Evolutionary conservation across 64 coral and sea anemone species (phyloP), one percentile per base, ranked within the genome.

Genomic region (Pocillopora verrucosa): DNA sequence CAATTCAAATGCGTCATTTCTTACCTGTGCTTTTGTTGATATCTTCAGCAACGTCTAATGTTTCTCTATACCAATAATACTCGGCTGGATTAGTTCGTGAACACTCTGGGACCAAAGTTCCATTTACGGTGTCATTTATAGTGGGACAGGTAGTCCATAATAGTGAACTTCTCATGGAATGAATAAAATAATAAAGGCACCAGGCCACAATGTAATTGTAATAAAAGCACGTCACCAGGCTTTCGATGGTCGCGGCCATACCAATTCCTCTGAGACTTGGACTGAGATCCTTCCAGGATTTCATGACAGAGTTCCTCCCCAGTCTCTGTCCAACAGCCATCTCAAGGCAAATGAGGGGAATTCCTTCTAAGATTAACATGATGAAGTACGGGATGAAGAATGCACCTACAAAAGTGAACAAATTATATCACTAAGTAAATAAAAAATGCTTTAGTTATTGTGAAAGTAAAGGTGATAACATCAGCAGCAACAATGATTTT

Each of bases 21-120:
- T 89, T 36, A 59, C 58, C 76, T 22, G 56, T 80, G 56, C 76
- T 72, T 24, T 80, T 89, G 61, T 80, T 93, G 4, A 99, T 91
- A 87, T 93, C 75, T 35, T 93, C 93, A 56, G 93, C 75, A 56
- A 89, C 73, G 36, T 91, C 69, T 17, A 99, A 83, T 75, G 94
- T 95, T 35, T 83, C 80, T 73, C 94, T 77, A 61, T 95, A 99
- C 97, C 97, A 99, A 74, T 91, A 99, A 89, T 93, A 99, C 80
- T 86, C 75, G 20, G 91, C 83, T 6, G 97, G 88, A 56, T 84
- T 92, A 16, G 76, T 63, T 65, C 68, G 79, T 16, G 75, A 3
- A 75, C 95, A 97, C 68, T 97, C 95, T 34, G 65, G 20, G 15
- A 89, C 26, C 16, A 34, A 14, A 10, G 76, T 94, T 60, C 64